These are phyloP conservation scores for Pachycephus smyrnensis DNA, from an alignment of 2,888 invertebrate genomes.

Conservation along the genomic window DNA sequence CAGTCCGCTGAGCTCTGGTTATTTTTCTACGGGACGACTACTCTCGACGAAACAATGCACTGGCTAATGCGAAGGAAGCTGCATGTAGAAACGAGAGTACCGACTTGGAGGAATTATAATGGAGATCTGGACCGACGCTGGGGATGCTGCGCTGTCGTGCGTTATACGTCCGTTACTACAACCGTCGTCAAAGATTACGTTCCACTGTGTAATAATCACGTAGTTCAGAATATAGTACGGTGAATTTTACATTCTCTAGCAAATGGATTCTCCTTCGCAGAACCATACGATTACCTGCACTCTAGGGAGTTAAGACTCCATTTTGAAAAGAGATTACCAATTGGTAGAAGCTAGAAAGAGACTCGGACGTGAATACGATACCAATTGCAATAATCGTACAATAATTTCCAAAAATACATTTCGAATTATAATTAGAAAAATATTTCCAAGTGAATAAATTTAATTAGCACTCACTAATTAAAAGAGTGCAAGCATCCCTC, in stretches of 20 bases:
- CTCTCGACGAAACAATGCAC: not conserved
- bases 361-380: not conserved
- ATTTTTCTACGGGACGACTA: not conserved
- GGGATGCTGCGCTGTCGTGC: not conserved
- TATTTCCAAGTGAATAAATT: not conserved
- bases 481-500: no score
- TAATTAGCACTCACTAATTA: not conserved
- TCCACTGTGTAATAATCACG: slow-evolving; percentile 33
- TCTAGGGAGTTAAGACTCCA: not conserved
- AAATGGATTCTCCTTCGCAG: not conserved
- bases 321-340: not conserved
- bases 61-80: not conserved
- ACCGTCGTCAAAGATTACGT: not conserved
- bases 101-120: slow-evolving; percentile 28
- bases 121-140: slow-evolving; percentile 16
- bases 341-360: not conserved
- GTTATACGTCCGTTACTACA: slow-evolving; percentile 2
- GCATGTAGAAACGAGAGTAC: not conserved
- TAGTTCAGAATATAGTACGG: not conserved
- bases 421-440: not conserved
- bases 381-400: not conserved
- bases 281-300: not conserved
- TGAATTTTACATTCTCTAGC: not conserved
- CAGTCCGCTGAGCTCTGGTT: not conserved
- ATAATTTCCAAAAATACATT: not conserved